These are phyloP conservation scores for Pollenia angustigena DNA, from an alignment of 2,888 invertebrate species.

Conservation along the genomic window DNA sequence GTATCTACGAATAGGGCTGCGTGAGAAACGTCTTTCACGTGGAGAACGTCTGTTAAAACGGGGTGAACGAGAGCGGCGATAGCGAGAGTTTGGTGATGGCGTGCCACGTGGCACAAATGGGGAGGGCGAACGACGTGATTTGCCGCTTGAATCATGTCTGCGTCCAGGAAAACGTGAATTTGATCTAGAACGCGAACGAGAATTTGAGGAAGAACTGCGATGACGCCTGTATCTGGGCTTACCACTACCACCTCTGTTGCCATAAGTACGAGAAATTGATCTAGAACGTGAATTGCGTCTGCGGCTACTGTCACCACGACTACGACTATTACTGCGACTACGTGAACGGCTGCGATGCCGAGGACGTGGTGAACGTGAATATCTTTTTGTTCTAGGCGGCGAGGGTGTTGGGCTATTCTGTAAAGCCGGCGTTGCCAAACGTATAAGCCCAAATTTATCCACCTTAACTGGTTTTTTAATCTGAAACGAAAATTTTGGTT, in stretches of 20 bases:
- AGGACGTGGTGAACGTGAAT: constrained; percentile 76
- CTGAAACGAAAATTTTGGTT: constrained; percentile 81
- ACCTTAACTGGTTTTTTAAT: constrained; percentile 86
- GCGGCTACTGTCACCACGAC: constrained; percentile 45
- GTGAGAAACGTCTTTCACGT: constrained; percentile 38
- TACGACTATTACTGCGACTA: constrained; percentile 79
- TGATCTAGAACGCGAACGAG: constrained; percentile 74
- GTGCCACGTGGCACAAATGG: constrained; percentile 87
- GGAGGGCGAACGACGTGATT: constrained; percentile 73
- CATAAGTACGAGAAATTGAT: constrained; percentile 75
- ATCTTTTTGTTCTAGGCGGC: constrained; percentile 68
- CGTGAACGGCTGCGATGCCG: constrained; percentile 68
- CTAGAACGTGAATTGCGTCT: constrained; percentile 71
- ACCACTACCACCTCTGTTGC: constrained; percentile 23
- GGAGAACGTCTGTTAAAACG: constrained; percentile 41
- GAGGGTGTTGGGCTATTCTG: constrained; percentile 65
- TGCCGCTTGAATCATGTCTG: constrained; percentile 74
- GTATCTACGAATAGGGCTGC: constrained; percentile 53
- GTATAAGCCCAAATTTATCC: constrained; percentile 90
- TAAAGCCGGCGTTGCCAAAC: constrained; percentile 86
- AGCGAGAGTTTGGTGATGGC: constrained; percentile 84
- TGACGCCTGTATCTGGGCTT: constrained; percentile 75
- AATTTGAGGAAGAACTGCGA: constrained; percentile 78
- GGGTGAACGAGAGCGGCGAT: constrained; percentile 83
- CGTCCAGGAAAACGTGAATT: constrained; percentile 75